Percentiles rank a stretch among this genome's conserved stretches.
Evolutionary conservation across 2,797 vertebrate genomes (phyloP).

Genomic region (Acridotheres tristis): DNA sequence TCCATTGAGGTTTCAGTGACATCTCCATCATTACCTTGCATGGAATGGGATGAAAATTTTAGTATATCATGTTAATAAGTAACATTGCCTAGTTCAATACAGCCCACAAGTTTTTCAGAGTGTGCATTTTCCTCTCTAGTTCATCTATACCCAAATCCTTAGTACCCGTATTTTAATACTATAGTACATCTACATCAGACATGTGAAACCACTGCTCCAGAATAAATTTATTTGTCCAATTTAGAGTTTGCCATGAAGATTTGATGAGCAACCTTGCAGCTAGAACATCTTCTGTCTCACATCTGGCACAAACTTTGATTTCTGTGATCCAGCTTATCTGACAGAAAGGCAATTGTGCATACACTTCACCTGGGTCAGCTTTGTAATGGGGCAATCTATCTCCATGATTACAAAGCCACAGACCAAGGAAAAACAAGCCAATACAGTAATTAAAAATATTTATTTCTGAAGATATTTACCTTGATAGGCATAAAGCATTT

Average conservation of each 20-base stretch:
- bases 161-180: not conserved
- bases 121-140: not conserved
- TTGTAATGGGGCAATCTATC: not conserved
- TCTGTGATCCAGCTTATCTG: not conserved
- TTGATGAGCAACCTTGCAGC: not conserved
- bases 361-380: not conserved
- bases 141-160: not conserved
- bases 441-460: constrained; percentile 79
- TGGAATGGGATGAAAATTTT: not conserved
- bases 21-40: not conserved
- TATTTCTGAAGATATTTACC: constrained; percentile 86
- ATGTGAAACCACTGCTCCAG: not conserved
- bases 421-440: not conserved
- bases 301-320: not conserved
- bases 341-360: not conserved
- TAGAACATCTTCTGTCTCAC: not conserved
- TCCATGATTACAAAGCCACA: not conserved
- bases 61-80: not conserved
- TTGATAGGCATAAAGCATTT: constrained; percentile 82
- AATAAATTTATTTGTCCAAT: not conserved
- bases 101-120: not conserved
- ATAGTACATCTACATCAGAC: not conserved
- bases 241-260: not conserved
- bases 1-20: not conserved
- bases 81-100: not conserved